Evolutionary conservation across 1,140 invertebrate genomes (phyloP), one percentile per base, ranked within the genome.

Genomic region (Ganaspis sp.): DNA sequence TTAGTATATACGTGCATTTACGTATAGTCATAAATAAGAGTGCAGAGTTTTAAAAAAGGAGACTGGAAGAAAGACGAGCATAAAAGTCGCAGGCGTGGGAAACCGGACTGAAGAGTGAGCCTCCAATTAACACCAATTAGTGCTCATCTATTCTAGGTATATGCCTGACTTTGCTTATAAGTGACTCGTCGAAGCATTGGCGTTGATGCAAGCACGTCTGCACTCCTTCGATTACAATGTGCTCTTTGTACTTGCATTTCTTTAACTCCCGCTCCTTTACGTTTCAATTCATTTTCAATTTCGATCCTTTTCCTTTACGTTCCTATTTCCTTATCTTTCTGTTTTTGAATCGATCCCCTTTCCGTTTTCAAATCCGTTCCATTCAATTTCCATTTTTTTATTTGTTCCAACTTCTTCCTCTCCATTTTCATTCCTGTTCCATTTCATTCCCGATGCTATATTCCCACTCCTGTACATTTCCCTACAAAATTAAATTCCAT

Each of bases 81-180:
- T 71, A 82, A 83, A 86, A 87, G 81, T 84, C 82, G 86, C 85
- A 84, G 85, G 84, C 84, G 87, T 89, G 86, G 85, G 87, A 87
- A 87, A 87, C 85, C 73, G 75, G 83, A 79, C 70, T 79, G 76
- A 73, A 71, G 82, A 85, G 80, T 79, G 81, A 83, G 82, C 77
- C 84, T 82, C 81, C 86, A 88, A 88, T 89, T 89, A 89, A 86
- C 87, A 87, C 86, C 87, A 89, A 89, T 89, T 87, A 89, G 82
- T 81, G 83, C 80, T 87, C 86, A 87, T 87, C 84, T 86, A 85
- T 80, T 83, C 81, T 85, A 87, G 85, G 85, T 85, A 77, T 70
- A 75, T 70, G 21, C 53, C 42, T 69, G 45, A 23, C 34, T 81
- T 76, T 64, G 54, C 21, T n/a, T 64, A 64, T 64, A 64, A 49